phyloP scores from a whole-genome alignment of 2,113 vertebrate species.

The Lagenorhynchus albirostris region DNA sequence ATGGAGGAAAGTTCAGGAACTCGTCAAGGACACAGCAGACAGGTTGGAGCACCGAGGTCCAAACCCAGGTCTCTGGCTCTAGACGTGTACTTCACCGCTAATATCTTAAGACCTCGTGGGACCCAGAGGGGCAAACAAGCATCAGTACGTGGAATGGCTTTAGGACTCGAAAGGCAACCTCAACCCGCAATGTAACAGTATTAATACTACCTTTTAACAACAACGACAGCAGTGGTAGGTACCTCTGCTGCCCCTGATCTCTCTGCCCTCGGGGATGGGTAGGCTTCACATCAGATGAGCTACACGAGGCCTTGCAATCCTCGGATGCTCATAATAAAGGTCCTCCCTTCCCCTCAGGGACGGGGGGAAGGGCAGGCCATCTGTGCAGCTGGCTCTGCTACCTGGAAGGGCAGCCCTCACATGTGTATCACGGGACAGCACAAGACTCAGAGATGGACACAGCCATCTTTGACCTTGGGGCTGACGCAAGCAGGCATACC shows the following conservation, averaged over 20 bases:
- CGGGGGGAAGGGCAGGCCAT: not conserved
- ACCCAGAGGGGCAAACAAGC: not conserved
- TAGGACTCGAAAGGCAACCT: not conserved
- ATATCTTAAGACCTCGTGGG: not conserved
- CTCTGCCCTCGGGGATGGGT: not conserved
- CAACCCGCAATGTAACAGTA: not conserved
- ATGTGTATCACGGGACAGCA: too few relatives aligned
- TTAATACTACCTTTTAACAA: not conserved
- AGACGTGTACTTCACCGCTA: not conserved
- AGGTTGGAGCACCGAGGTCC: not conserved
- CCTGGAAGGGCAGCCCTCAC: not conserved
- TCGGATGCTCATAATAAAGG: not conserved
- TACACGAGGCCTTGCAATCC: not conserved
- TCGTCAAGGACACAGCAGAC: not conserved
- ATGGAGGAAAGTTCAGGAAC: not conserved
- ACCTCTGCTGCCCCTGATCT: too few relatives aligned
- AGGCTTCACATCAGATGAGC: not conserved
- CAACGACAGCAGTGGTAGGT: too few relatives aligned
- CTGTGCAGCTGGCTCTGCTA: not conserved
- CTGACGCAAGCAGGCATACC: not conserved
- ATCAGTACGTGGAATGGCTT: not conserved
- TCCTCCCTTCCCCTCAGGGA: not conserved
- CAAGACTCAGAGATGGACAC: not conserved
- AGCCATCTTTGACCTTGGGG: not conserved
- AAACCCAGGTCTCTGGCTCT: not conserved